These are phyloP conservation scores for Dipodomys ordii DNA, from an alignment of 2,113 vertebrate genomes.

Conservation along the genomic window DNA sequence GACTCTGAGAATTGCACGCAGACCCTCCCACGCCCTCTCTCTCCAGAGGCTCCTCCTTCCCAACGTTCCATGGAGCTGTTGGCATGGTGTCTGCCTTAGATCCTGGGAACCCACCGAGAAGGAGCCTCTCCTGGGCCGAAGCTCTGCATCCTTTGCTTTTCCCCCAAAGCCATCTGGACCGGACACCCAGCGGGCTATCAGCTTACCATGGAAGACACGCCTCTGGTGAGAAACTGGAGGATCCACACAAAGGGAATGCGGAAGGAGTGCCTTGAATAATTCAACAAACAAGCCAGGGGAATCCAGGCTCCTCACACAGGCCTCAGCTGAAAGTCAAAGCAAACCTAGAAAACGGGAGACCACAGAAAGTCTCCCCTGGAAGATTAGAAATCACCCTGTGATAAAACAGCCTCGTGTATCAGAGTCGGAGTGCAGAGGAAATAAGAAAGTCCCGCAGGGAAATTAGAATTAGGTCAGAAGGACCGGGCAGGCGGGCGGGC, in stretches of 20 bases:
- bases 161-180: not conserved
- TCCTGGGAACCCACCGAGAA: not conserved
- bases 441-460: slow-evolving; percentile 55
- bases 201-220: not conserved
- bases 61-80: fast-evolving
- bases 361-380: slow-evolving; percentile 9
- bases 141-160: not conserved
- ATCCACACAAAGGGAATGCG: not conserved
- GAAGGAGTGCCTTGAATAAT: slow-evolving; percentile 45
- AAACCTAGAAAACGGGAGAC: slow-evolving; percentile 38
- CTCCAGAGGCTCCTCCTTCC: not conserved
- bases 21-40: not conserved
- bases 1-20: not conserved
- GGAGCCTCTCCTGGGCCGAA: not conserved
- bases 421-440: slow-evolving; percentile 46
- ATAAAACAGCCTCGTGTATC: slow-evolving; percentile 45
- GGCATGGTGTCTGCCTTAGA: fast-evolving
- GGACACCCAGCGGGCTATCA: slow-evolving; percentile 34
- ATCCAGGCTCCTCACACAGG: not conserved
- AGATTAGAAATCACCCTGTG: slow-evolving; percentile 50
- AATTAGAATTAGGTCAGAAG: slow-evolving; percentile 63
- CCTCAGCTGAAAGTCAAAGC: not conserved
- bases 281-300: not conserved
- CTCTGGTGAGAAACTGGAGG: not conserved
- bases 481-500: not conserved